Percentiles rank a stretch among this genome's conserved stretches.
Conservation (phyloP, 2,113 vertebrate species). For the Pseudorasbora parva region DNA sequence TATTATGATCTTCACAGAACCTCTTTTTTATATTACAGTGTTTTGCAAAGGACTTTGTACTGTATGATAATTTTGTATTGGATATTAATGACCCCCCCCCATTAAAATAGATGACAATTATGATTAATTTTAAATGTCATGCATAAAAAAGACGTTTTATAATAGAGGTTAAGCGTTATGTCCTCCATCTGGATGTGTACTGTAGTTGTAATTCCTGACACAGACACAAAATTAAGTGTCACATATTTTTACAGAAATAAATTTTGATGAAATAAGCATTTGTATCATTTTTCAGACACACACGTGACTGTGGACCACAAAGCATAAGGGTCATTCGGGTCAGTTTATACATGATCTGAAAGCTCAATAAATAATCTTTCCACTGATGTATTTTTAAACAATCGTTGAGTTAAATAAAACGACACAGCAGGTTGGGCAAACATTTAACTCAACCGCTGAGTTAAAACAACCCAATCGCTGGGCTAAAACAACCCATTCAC, state of each 20-base stretch:
- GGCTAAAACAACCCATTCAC: too few relatives aligned
- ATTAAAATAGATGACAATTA: not conserved
- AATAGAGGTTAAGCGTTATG: slow-evolving; percentile 41
- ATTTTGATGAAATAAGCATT: slow-evolving; percentile 38
- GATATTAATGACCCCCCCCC: not conserved
- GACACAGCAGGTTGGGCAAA: too few relatives aligned
- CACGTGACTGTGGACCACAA: too few relatives aligned
- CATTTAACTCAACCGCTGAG: too few relatives aligned
- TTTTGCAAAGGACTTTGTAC: not conserved
- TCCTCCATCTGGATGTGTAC: slow-evolving; percentile 48
- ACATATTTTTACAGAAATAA: slow-evolving; percentile 51
- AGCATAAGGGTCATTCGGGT: too few relatives aligned
- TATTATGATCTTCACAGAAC: not conserved
- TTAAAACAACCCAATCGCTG: too few relatives aligned
- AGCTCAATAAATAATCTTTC: too few relatives aligned
- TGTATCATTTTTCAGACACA: slow-evolving; percentile 9
- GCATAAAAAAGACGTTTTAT: slow-evolving; percentile 35
- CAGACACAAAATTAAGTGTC: slow-evolving; percentile 36
- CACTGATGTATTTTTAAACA: too few relatives aligned
- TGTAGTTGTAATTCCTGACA: slow-evolving; percentile 46
- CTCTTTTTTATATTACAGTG: slow-evolving; percentile 22
- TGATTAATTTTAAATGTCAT: not conserved
- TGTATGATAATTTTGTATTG: not conserved
- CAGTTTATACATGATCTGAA: too few relatives aligned
- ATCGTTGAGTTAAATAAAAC: too few relatives aligned